Conservation (phyloP, 1,140 invertebrate species). For the Aphelenchoides besseyi region DNA sequence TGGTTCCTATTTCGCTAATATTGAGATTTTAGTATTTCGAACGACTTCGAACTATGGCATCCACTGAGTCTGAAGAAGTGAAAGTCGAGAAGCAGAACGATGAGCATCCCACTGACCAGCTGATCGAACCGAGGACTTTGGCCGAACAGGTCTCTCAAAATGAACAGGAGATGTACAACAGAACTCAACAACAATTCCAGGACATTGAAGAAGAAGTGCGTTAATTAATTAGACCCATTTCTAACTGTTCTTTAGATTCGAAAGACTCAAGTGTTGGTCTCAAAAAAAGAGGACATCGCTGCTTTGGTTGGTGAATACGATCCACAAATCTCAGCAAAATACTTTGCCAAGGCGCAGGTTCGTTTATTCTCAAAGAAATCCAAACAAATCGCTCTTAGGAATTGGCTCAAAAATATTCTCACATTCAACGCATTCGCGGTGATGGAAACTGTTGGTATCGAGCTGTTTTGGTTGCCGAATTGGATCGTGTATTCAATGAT, state of each 20-base stretch:
- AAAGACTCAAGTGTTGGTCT: slow-evolving; percentile 44
- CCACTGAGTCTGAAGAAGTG: too few relatives aligned
- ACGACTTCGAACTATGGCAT: too few relatives aligned
- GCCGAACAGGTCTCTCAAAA: slow-evolving; percentile 42
- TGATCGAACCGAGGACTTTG: slow-evolving; percentile 22
- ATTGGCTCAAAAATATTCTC: slow-evolving; percentile 33
- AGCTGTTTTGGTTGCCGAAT: slow-evolving; percentile 42
- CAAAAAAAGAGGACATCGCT: slow-evolving; percentile 36
- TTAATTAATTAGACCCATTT: neutral
- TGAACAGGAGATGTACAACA: slow-evolving; percentile 44
- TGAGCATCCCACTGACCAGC: neutral
- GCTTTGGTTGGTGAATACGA: slow-evolving; percentile 37
- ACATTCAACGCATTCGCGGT: slow-evolving; percentile 51
- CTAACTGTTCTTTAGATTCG: slow-evolving; percentile 38
- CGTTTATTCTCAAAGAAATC: neutral
- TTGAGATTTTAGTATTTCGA: too few relatives aligned
- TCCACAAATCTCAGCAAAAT: slow-evolving; percentile 27
- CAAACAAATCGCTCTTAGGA: slow-evolving; percentile 33
- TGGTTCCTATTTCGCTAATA: too few relatives aligned
- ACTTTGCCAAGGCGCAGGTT: slow-evolving; percentile 45
- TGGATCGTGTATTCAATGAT: slow-evolving; percentile 42
- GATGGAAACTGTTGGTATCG: slow-evolving; percentile 56
- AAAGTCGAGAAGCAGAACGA: too few relatives aligned
- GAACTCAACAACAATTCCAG: slow-evolving; percentile 41
- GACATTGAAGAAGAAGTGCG: slow-evolving; percentile 52